Evolutionary conservation across 2,797 vertebrate genomes (phyloP).

Genomic region (Enteromius viviparus): DNA sequence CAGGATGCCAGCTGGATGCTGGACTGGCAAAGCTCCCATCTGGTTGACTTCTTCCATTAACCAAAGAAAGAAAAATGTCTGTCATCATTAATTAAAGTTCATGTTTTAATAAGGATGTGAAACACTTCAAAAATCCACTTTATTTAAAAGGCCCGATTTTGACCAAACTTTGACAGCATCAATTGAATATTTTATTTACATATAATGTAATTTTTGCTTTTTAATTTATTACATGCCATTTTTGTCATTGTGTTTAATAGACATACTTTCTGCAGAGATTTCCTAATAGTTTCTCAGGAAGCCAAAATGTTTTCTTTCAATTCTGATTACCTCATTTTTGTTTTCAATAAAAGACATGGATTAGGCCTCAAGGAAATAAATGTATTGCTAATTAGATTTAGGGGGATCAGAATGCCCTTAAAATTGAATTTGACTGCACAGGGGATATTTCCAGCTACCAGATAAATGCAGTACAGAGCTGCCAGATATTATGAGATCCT

Average conservation of each 20-base stretch:
- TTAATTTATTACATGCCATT: not conserved
- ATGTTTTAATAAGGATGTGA: not conserved
- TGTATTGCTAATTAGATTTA: conserved; percentile 5
- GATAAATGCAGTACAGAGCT: not conserved
- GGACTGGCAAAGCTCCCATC: conserved; percentile 38
- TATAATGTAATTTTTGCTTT: not conserved
- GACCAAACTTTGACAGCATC: not conserved
- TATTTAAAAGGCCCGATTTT: not conserved
- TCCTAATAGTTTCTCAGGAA: not conserved
- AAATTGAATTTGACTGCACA: conserved; percentile 8
- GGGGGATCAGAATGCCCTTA: conserved; percentile 16
- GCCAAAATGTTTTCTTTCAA: not conserved
- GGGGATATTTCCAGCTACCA: conserved; percentile 16
- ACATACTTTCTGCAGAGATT: not conserved
- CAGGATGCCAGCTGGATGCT: conserved; percentile 44
- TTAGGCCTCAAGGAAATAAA: not conserved
- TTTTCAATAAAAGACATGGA: not conserved
- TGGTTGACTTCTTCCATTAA: conserved; percentile 32
- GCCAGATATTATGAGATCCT: conserved; percentile 41
- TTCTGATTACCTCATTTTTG: not conserved
- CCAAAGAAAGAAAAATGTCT: not conserved
- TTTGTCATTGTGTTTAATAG: not conserved
- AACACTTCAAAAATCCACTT: not conserved
- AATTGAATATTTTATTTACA: not conserved
- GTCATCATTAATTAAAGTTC: not conserved